phyloP scores from a whole-genome alignment of 2,888 invertebrate species.

The Oscheius sp. region DNA sequence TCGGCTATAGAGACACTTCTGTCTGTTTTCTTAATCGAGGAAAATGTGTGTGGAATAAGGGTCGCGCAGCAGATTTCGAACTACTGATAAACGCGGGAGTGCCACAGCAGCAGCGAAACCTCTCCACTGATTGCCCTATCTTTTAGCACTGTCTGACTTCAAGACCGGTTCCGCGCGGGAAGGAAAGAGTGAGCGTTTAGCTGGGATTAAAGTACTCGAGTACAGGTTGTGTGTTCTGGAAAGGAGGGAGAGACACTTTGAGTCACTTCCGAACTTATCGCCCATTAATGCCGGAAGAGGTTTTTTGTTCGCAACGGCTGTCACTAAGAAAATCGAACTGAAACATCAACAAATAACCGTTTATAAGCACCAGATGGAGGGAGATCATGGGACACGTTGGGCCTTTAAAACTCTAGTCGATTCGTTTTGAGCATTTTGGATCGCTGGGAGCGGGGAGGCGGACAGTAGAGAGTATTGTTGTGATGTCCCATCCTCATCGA shows the following conservation, averaged over 20 bases:
- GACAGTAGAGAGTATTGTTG: conserved; percentile 61
- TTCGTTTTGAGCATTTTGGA: conserved; percentile 2
- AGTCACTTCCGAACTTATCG: too few species aligned
- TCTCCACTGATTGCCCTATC: conserved; percentile 10
- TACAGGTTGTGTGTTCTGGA: neutral
- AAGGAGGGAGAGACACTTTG: too few species aligned
- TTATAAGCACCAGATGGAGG: neutral
- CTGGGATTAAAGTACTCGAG: conserved; percentile 21
- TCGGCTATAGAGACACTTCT: neutral
- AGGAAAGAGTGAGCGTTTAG: conserved; percentile 5
- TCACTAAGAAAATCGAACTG: too few species aligned
- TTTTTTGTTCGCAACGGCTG: too few species aligned
- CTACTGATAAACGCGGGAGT: conserved; percentile 19
- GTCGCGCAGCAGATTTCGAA: conserved; percentile 23
- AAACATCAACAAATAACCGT: conserved; percentile 9
- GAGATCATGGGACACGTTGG: conserved; percentile 6
- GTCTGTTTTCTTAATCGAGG: too few species aligned
- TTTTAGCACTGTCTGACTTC: conserved; percentile 10
- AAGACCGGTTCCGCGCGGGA: conserved; percentile 16
- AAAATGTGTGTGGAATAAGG: neutral
- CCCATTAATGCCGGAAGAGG: too few species aligned
- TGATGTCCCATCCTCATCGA: conserved; percentile 68
- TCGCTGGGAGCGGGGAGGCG: conserved; percentile 12
- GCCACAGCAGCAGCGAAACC: conserved; percentile 7
- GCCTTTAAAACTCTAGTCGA: conserved; percentile 14